Percentiles rank a stretch among this genome's conserved stretches.
Conservation (phyloP, 2,888 invertebrate species). For the Trissoscelio sp. region DNA sequence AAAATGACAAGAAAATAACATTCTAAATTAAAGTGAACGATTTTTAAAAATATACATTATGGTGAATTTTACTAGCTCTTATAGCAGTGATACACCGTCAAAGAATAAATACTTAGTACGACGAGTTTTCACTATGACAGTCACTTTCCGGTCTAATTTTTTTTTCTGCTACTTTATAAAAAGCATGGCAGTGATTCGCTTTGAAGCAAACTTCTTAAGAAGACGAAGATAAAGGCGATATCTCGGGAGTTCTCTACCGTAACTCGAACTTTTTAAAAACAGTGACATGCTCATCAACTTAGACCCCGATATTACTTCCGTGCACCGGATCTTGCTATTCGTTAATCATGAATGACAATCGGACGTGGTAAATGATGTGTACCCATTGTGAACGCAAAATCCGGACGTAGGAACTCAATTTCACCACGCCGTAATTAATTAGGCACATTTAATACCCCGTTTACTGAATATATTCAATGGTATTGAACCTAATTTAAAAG, state of each 20-base stretch:
- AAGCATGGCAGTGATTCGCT: conserved; percentile 15
- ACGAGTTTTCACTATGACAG: conserved; percentile 35
- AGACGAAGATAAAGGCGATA: conserved; percentile 36
- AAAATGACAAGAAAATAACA: neutral
- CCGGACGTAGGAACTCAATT: conserved; percentile 8
- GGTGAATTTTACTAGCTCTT: conserved; percentile 3
- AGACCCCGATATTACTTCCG: conserved; percentile 17
- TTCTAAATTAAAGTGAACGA: too few species aligned
- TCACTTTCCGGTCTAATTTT: conserved; percentile 33
- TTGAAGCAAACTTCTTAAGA: conserved; percentile 25
- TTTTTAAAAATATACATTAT: conserved; percentile 4
- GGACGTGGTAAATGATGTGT: conserved; percentile 42
- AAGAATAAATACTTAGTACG: conserved; percentile 29
- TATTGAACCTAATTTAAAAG: neutral
- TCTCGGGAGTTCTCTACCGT: conserved; percentile 20
- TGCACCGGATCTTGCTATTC: neutral
- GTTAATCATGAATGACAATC: conserved; percentile 38
- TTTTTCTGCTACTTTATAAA: conserved; percentile 30
- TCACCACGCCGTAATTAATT: conserved; percentile 16
- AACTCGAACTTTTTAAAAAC: conserved; percentile 13
- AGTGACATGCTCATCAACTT: conserved; percentile 21
- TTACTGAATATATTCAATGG: conserved; percentile 3
- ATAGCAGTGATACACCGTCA: neutral
- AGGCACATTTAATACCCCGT: conserved; percentile 9
- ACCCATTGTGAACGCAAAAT: conserved; percentile 24